A percentile compares a stretch with the other conserved stretches of the same genome.
These are phyloP conservation scores for Eueides isabella DNA, from an alignment of 1,140 invertebrate species.

Conservation along the genomic window DNA sequence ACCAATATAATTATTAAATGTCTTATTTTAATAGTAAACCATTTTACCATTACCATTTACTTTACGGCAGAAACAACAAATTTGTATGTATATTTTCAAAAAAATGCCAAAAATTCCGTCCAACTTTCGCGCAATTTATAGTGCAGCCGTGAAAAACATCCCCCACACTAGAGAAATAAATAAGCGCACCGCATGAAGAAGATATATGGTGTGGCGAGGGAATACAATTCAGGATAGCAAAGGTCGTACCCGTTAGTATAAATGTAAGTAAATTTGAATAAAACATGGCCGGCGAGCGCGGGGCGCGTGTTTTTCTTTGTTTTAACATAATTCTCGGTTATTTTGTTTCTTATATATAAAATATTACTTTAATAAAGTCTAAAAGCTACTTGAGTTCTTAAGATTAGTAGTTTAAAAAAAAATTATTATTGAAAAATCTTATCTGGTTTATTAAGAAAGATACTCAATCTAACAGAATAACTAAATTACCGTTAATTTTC, in stretches of 20 bases:
- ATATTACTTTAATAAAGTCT: too few species aligned
- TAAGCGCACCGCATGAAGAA: constrained; percentile 75
- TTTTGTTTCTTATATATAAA: background rate
- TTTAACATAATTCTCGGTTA: constrained; percentile 45
- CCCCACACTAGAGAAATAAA: constrained; percentile 71
- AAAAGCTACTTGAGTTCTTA: too few species aligned
- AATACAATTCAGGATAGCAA: constrained; percentile 77
- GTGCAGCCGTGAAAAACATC: constrained; percentile 47
- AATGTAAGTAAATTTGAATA: constrained; percentile 83
- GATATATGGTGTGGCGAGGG: constrained; percentile 78
- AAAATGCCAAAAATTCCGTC: constrained; percentile 11
- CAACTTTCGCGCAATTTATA: constrained; percentile 35
- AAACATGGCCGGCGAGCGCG: constrained; percentile 66
- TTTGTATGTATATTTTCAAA: background rate
- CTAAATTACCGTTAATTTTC: too few species aligned
- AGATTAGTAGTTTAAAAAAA: too few species aligned
- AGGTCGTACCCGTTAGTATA: constrained; percentile 79
- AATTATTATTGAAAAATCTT: too few species aligned
- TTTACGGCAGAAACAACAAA: too few species aligned
- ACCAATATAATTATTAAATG: too few species aligned
- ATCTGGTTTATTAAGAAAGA: too few species aligned
- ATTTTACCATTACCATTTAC: too few species aligned
- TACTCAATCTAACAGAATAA: too few species aligned
- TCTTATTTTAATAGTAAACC: too few species aligned
- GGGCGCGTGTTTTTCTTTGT: constrained; percentile 45